Conservation (phyloP, 2,113 vertebrate genomes). For the Eclectus roratus region DNA sequence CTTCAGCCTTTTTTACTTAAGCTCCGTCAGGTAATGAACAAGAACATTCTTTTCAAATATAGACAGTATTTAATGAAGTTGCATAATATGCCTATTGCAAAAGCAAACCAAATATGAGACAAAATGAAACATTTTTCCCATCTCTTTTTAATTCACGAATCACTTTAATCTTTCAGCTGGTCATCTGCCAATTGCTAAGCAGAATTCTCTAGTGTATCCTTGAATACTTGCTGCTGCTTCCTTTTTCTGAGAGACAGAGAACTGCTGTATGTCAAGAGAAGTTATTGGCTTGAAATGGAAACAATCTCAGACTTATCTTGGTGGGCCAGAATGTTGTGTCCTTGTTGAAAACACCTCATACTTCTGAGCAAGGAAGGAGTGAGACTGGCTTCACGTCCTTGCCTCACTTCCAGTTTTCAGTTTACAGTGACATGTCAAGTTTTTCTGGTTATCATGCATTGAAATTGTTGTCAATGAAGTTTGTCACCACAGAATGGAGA, state of each 20-base stretch:
- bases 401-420: rapidly evolving
- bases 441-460: neutral
- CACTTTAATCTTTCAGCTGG: neutral
- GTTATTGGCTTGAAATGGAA: neutral
- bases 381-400: neutral
- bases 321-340: neutral
- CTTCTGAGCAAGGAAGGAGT: neutral
- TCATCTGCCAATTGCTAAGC: neutral
- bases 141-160: neutral
- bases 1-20: slow-evolving; percentile 21
- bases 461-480: neutral
- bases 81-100: slow-evolving; percentile 14
- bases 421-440: neutral
- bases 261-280: neutral
- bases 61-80: slow-evolving; percentile 14
- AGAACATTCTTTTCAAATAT: slow-evolving; percentile 19
- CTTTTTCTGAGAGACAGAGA: neutral
- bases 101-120: neutral
- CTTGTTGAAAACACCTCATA: neutral
- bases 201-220: neutral
- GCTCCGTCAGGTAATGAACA: slow-evolving; percentile 41
- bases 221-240: neutral
- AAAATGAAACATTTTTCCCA: neutral
- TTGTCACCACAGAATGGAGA: neutral
- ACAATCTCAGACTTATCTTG: neutral